Conservation (phyloP, 2,113 vertebrate species). For the Rhodinocichla rosea region DNA sequence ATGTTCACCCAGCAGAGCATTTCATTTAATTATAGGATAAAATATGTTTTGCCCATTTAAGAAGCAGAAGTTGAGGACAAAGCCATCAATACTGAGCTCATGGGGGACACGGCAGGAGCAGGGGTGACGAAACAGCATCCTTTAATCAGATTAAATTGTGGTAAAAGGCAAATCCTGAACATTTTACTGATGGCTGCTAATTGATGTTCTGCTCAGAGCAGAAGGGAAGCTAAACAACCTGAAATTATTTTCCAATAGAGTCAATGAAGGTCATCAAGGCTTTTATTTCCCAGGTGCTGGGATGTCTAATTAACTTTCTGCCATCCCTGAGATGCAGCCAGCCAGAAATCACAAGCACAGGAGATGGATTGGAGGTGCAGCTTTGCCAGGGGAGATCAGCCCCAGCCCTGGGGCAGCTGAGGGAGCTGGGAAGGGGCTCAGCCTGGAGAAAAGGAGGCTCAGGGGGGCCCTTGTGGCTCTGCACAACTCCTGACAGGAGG, state of each 20-base stretch:
- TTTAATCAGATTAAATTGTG: background rate
- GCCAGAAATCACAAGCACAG: background rate
- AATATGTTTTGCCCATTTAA: slow-evolving; percentile 44
- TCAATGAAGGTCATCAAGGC: slow-evolving; percentile 45
- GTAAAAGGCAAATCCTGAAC: background rate
- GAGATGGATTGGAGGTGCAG: background rate
- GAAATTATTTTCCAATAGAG: slow-evolving; percentile 37
- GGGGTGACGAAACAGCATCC: background rate
- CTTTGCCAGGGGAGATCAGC: background rate
- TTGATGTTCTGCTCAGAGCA: background rate
- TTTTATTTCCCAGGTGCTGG: slow-evolving; percentile 34
- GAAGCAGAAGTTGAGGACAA: background rate
- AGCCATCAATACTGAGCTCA: background rate
- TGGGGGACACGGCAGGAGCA: background rate
- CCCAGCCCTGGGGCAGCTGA: background rate
- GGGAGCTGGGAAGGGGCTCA: background rate
- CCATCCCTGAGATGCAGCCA: background rate
- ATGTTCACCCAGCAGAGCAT: slow-evolving; percentile 25
- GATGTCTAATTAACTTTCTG: slow-evolving; percentile 39
- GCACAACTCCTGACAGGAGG: background rate
- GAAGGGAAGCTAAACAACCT: slow-evolving; percentile 13
- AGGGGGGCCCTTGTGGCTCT: background rate
- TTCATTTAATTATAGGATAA: slow-evolving; percentile 46
- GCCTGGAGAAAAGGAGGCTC: background rate
- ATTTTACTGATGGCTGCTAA: background rate